Evolutionary conservation across 1,140 invertebrate genomes (phyloP).

Genomic region (Heliconius himera): DNA sequence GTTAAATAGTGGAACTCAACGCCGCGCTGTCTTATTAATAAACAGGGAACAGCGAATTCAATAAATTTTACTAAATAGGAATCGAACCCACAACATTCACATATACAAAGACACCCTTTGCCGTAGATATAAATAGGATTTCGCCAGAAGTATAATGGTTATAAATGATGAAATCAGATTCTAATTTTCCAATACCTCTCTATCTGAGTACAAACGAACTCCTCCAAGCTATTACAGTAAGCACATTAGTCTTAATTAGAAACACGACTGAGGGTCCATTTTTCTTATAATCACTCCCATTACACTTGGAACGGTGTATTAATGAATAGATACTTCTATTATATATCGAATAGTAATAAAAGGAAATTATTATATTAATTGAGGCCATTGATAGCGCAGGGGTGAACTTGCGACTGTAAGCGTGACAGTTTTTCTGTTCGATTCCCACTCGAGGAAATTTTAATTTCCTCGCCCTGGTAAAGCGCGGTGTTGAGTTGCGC

Average conservation of each 20-base stretch:
- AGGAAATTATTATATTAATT: too few relatives aligned
- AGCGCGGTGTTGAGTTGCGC: background rate
- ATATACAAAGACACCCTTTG: too few relatives aligned
- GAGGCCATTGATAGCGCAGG: background rate
- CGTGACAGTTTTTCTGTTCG: background rate
- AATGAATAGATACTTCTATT: slow-evolving; percentile 4
- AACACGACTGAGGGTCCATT: slow-evolving; percentile 7
- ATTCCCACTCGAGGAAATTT: background rate
- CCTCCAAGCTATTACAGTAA: slow-evolving; percentile 40
- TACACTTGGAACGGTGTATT: background rate
- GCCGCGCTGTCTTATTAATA: too few relatives aligned
- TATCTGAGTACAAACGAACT: slow-evolving; percentile 29
- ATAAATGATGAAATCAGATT: slow-evolving; percentile 21
- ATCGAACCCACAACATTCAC: too few relatives aligned
- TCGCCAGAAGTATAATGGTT: background rate
- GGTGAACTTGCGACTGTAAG: background rate
- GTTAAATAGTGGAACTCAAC: too few relatives aligned
- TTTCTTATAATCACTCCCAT: slow-evolving; percentile 14
- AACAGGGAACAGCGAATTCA: too few relatives aligned
- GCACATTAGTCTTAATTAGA: slow-evolving; percentile 56
- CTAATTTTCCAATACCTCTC: slow-evolving; percentile 14
- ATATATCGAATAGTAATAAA: background rate
- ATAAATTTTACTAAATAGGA: too few relatives aligned
- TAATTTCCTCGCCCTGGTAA: background rate
- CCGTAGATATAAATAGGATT: too few relatives aligned